Conservation (phyloP, 1,140 invertebrate species). For the Hylaeus anthracinus region DNA sequence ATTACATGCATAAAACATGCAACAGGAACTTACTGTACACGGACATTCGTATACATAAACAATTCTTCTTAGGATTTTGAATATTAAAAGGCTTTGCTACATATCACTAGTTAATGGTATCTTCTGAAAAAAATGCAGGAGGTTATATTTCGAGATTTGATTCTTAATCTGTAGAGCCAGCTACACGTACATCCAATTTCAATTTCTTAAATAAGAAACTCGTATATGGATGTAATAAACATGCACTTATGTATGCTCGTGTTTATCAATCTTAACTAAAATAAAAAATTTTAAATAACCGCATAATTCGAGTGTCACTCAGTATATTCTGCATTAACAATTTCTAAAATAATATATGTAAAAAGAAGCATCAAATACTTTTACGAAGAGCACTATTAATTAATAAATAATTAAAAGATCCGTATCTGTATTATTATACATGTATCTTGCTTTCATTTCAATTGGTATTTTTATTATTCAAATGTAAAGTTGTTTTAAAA, state of each 20-base stretch:
- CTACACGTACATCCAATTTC: neutral
- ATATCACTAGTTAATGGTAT: neutral
- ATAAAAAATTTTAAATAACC: neutral
- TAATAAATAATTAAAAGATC: neutral
- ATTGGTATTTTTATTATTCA: neutral
- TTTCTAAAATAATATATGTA: neutral
- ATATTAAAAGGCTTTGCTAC: neutral
- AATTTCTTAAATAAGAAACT: neutral
- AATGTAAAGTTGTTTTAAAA: conserved; percentile 17
- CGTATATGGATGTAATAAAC: neutral
- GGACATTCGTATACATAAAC: neutral
- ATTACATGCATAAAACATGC: neutral
- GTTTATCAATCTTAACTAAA: conserved; percentile 3
- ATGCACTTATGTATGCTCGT: neutral
- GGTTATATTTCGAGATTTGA: conserved; percentile 29
- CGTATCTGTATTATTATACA: neutral
- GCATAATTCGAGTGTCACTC: neutral
- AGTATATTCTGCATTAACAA: neutral
- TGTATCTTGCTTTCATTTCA: neutral
- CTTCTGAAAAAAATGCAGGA: neutral
- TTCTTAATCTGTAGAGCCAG: neutral
- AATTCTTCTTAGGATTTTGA: neutral
- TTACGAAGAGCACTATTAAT: conserved; percentile 1
- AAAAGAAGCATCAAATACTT: conserved; percentile 14
- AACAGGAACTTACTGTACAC: neutral